phyloP scores from a whole-genome alignment of 2,797 vertebrate genomes.

The Poecilia gillii region DNA sequence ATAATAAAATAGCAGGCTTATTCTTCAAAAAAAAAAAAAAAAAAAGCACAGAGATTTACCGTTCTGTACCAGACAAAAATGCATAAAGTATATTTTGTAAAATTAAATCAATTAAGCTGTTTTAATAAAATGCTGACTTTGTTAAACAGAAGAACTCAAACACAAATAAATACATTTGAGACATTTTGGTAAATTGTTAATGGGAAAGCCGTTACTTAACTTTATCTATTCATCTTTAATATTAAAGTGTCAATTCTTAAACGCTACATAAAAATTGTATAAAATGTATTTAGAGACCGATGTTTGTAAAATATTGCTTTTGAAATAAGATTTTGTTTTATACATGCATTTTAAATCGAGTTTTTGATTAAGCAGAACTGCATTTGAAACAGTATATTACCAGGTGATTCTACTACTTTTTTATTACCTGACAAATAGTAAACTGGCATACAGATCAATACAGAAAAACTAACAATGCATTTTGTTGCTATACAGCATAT shows the following conservation, averaged over 20 bases:
- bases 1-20: neutral
- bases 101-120: neutral
- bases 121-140: neutral
- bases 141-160: neutral
- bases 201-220: neutral
- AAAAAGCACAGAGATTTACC: neutral
- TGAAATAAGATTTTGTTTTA: conserved; percentile 1
- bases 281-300: neutral
- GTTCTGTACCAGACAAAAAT: neutral
- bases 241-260: neutral
- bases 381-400: neutral
- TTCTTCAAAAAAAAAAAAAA: neutral
- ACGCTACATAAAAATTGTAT: neutral
- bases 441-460: neutral
- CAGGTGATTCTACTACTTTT: neutral
- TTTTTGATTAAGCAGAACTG: neutral
- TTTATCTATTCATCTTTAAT: neutral
- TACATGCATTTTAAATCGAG: neutral
- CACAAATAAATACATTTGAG: neutral
- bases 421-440: neutral
- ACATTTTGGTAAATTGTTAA: neutral
- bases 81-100: neutral
- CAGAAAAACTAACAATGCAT: neutral
- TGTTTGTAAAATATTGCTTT: neutral
- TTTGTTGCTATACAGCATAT: neutral